Percentiles rank a stretch among this genome's conserved stretches.
Conservation (phyloP, 2,888 invertebrate genomes). For the Stegana nigrithorax region DNA sequence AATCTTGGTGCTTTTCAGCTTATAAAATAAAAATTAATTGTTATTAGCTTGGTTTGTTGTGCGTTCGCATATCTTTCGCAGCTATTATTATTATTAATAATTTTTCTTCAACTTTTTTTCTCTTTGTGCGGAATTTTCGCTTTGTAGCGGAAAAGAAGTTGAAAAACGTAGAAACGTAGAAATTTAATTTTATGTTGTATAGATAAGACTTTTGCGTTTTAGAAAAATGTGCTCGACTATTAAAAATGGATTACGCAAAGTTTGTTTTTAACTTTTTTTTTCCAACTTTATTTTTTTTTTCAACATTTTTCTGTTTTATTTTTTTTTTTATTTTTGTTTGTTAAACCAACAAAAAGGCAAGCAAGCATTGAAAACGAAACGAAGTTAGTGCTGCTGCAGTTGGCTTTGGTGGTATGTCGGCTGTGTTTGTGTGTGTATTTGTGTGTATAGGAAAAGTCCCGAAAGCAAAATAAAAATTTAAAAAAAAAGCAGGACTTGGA, state of each 20-base stretch:
- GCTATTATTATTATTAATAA: neutral
- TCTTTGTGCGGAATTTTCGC: neutral
- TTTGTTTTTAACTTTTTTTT: constrained; percentile 2
- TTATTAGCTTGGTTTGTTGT: constrained; percentile 26
- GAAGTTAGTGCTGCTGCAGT: neutral
- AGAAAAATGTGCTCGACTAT: constrained; percentile 10
- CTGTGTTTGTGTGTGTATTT: neutral
- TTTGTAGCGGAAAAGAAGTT: too few species aligned
- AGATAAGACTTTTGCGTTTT: constrained; percentile 6
- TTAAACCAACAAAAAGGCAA: too few species aligned
- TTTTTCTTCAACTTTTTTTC: neutral
- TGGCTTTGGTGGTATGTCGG: neutral
- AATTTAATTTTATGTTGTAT: constrained; percentile 12
- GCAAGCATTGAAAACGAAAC: neutral
- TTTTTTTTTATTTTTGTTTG: too few species aligned
- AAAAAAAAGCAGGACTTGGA: neutral
- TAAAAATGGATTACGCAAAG: constrained; percentile 20
- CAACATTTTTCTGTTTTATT: too few species aligned
- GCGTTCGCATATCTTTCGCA: neutral
- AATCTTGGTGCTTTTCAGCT: constrained; percentile 26
- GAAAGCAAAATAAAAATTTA: constrained; percentile 2
- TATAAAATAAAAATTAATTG: constrained; percentile 29
- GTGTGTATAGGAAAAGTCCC: neutral
- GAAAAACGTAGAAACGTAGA: constrained; percentile 5
- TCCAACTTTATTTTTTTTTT: too few species aligned